Base-by-base conservation (phyloP, 2,888 invertebrate species). In the Ochlodes sylvanus region DNA sequence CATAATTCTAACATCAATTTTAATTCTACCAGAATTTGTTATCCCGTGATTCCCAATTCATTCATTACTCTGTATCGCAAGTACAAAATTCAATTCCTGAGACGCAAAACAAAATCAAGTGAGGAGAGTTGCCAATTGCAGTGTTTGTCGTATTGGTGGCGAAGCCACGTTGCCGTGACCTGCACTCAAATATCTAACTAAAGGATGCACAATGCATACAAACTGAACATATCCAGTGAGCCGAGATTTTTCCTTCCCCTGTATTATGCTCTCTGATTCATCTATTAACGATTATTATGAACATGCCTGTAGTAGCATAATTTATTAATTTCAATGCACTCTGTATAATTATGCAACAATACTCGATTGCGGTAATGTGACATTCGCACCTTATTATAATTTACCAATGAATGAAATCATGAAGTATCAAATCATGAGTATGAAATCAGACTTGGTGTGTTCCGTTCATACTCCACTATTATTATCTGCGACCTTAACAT, bases 151-250 rank as follows among this genome's bases (percentile, higher is more conserved):
- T 85, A 83, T 85, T 82, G 84, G 80, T 81, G 79, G 76, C 79
- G 76, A 79, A 75, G 72, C 76, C 77, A 72, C 64, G 75, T 76
- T 74, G 76, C 70, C 86, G 86, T 85, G 87, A 83, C 82, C 83
- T 77, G 88, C 81, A 87, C 80, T 77, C 81, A 79, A 83, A 86
- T 85, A 84, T 81, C 76, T 76, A 74, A 74, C 76, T 76, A 74
- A 74, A 75, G 75, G 74, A 82, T 86, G 85, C 86, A 86, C 86
- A 87, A 86, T 88, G 87, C 88, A 88, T 89, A 88, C 86, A 82
- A 86, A 87, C 84, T 84, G 83, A 79, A 80, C 71, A 76, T 79
- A 83, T 79, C 80, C 81, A 83, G 75, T 50, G 81, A 82, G 76
- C 83, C 78, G 83, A 82, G 88, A 88, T 86, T 88, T 88, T 85